Base-by-base conservation (phyloP, 2,888 invertebrate species). In the Sabatieria punctata region DNA sequence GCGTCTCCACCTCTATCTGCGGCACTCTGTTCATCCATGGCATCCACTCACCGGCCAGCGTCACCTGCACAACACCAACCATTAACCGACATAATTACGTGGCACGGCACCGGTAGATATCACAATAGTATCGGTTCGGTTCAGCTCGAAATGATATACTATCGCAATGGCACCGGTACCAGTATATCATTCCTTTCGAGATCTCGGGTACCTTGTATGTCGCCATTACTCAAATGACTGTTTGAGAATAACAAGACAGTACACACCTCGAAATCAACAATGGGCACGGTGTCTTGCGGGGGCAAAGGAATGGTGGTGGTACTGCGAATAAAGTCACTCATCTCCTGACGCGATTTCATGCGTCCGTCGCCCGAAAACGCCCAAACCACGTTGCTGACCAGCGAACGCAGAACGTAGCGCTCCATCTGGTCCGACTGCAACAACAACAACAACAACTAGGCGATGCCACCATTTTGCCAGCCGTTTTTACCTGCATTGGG, bases 1-100 rank as follows among this genome's bases (percentile, higher is more conserved):
- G 95, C 0, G 95, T 51, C 67, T 99, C 97, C 43, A 97, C 89
- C 69, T 99, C 97, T 60, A 97, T 89, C 65, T 91, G 86, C 0
- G 97, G 97, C 48, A 99, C 97, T 71, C 91, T 91, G 52, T 82
- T 80, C 35, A 86, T 84, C 97, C 97, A 99, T 1, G 86, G 82
- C 47, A 79, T 77, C 97, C 97, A 99, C 66, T 95, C 93, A 15
- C 95, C 95, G 54, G 76, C 76, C 60, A 83, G 78, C 48, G 77
- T 77, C 11, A 84, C 74, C 73, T 74, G 53, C n/a, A 38, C n/a
- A 38, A 6, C n/a, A n/a, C n/a, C n/a, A n/a, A n/a, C n/a, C n/a
- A n/a, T n/a, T n/a, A n/a, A n/a, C n/a, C n/a, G n/a, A n/a, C n/a
- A n/a, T n/a, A n/a, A n/a, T n/a, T n/a, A n/a, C n/a, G n/a, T n/a